A percentile compares a stretch with the other conserved stretches of the same genome.
These are phyloP conservation scores for Labeo calbasu DNA, from an alignment of 2,797 vertebrate species.

Conservation along the genomic window DNA sequence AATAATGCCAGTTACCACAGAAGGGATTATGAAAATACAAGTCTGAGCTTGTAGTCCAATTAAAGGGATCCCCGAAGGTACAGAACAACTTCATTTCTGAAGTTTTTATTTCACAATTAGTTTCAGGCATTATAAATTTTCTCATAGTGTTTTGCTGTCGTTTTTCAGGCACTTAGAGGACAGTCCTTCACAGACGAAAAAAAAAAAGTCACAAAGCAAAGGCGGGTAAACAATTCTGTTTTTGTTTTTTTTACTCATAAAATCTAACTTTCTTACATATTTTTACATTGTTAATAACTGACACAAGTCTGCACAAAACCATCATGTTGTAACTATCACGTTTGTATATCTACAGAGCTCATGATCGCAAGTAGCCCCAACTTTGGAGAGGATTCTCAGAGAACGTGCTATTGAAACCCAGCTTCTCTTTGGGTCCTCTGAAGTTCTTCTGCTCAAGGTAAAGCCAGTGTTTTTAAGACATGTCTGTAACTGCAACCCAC, in stretches of 20 bases:
- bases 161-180: neutral
- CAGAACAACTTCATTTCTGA: too few species aligned
- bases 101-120: too few species aligned
- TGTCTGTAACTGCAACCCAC: neutral
- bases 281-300: neutral
- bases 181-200: neutral
- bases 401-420: slow-evolving; percentile 9
- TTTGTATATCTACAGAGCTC: neutral
- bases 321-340: neutral
- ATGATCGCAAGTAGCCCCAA: neutral
- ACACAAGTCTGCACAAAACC: neutral
- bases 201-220: neutral
- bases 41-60: too few species aligned
- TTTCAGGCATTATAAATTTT: neutral
- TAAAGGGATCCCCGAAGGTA: too few species aligned
- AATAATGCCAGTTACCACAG: too few species aligned
- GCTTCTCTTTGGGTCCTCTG: slow-evolving; percentile 28
- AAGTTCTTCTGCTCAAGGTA: slow-evolving; percentile 31
- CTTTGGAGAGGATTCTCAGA: slow-evolving; percentile 25
- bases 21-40: too few species aligned
- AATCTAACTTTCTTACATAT: neutral
- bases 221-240: neutral
- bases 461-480: neutral
- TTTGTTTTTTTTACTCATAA: too few species aligned
- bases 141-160: neutral